A percentile compares a stretch with the other conserved stretches of the same genome.
Conservation (phyloP, 1,140 invertebrate genomes). For the Belonocnema kinseyi region DNA sequence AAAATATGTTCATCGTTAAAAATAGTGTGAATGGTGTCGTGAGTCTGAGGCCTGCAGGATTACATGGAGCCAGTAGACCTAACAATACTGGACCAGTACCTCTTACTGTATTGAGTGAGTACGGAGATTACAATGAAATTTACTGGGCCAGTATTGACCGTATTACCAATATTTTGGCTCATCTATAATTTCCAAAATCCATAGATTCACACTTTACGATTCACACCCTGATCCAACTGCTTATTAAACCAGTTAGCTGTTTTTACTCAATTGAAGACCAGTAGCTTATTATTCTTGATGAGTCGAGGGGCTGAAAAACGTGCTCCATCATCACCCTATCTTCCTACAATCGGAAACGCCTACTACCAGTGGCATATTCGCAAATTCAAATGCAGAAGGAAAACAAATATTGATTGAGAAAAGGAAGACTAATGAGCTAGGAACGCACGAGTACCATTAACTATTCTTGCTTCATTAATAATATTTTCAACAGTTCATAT, state of each 20-base stretch:
- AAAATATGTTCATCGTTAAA: no score
- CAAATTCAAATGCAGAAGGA: conserved; percentile 1
- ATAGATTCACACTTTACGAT: background rate
- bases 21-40: no score
- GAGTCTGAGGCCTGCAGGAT: no score
- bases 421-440: conserved; percentile 20
- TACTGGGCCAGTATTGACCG: no score
- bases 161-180: no score
- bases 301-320: conserved; percentile 23
- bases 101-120: no score
- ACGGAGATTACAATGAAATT: no score
- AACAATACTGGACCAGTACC: no score
- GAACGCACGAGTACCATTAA: background rate
- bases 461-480: conserved; percentile 16
- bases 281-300: conserved; percentile 2
- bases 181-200: no score
- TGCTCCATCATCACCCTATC: conserved; percentile 30
- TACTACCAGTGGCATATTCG: conserved; percentile 5
- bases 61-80: no score
- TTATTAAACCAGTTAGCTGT: conserved; percentile 18
- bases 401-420: conserved; percentile 17
- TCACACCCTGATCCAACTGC: conserved; percentile 14
- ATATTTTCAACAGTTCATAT: background rate
- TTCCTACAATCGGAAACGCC: conserved; percentile 7
- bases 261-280: conserved; percentile 9